phyloP scores from a whole-genome alignment of 2,113 vertebrate species.

The Puma concolor region DNA sequence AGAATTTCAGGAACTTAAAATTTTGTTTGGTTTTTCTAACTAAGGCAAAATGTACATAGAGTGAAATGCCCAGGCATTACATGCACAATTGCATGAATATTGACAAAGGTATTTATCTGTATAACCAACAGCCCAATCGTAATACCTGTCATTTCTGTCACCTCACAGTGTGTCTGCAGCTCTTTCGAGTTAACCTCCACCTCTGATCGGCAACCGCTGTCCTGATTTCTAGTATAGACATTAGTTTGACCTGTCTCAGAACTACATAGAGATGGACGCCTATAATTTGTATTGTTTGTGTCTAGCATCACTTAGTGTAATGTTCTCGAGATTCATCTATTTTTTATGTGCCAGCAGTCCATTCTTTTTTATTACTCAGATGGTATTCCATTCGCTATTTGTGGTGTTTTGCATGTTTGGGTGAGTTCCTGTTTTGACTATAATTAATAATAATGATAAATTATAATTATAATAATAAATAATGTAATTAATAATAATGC shows the following conservation, averaged over 20 bases:
- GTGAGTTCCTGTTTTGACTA: background rate
- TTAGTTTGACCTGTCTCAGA: background rate
- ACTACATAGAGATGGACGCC: background rate
- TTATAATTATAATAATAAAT: no score
- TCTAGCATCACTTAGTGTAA: background rate
- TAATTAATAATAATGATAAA: background rate
- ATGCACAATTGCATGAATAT: background rate
- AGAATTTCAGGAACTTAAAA: background rate
- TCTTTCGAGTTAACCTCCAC: background rate
- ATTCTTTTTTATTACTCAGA: background rate
- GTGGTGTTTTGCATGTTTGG: background rate
- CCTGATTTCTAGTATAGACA: background rate
- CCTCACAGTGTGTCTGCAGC: background rate
- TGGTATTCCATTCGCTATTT: background rate
- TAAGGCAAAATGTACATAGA: background rate
- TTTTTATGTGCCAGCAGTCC: background rate
- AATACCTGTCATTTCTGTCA: background rate
- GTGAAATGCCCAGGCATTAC: background rate
- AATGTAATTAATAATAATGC: background rate
- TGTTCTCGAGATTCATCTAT: background rate
- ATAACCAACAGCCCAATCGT: background rate
- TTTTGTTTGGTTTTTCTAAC: background rate
- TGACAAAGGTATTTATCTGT: background rate
- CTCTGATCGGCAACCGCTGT: background rate
- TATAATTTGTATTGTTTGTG: background rate